Evolutionary conservation across 2,113 vertebrate genomes (phyloP), one percentile per base, ranked within the genome.

Genomic region (Stercorarius parasiticus): DNA sequence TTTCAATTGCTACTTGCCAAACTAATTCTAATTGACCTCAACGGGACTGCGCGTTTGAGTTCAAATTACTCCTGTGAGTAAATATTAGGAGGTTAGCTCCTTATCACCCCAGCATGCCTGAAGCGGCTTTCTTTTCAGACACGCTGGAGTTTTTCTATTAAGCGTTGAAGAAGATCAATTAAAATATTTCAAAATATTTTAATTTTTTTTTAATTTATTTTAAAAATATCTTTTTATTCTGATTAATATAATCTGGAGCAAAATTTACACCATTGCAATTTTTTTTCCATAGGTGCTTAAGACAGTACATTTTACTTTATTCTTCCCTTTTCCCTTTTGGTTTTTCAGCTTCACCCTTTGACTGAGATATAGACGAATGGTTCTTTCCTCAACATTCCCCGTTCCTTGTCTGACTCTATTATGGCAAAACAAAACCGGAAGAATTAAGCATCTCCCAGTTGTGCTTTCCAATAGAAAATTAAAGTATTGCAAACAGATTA

Each of bases 401-500:
- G 7, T 58, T 82, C 89, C 91, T 91, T 94, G 66, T 87, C 73
- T 89, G 66, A 79, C 42, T 85, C 82, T 77, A 94, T 95, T 95
- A 93, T 65, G 79, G 26, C 82, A 93, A 96, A 95, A 95, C 91
- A 96, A 97, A 92, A 95, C 83, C 0, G 1, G 84, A 95, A 95
- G 92, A 93, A 95, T 95, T 93, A 95, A 93, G 61, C 62, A 94
- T 95, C 65, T 95, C 95, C 90, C 79, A 88, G 67, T 83, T 95
- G 90, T 34, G n/a, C 79, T 96, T 95, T 96, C 84, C 82, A 91
- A 93, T 86, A 96, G 95, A 96, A 97, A 96, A 96, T 93, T 91
- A 77, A 96, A 96, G 92, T 91, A 97, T 72, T 97, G 89, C 92
- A 94, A 97, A 95, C 88, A 94, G 94, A 95, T 96, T 94, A 97